Evolutionary conservation across 2,888 invertebrate genomes (phyloP), one percentile per base, ranked within the genome.

Genomic region (Lacanobia wlatinum): DNA sequence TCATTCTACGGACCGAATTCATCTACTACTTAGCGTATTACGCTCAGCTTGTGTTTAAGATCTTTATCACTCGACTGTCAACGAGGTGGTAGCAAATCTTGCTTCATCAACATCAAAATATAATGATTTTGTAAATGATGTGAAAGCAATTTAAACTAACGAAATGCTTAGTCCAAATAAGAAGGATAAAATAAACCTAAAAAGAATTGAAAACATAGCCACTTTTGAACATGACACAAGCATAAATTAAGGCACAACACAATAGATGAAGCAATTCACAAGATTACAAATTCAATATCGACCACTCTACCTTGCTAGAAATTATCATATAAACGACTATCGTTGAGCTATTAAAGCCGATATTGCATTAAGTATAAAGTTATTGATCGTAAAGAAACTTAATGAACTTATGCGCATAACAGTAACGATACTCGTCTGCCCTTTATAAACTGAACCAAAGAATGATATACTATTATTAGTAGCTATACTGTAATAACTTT

Each of bases 361-460:
- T 70, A 78, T 59, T 77, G 58, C 82, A 53, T 56, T n/a, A 70
- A 53, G 38, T 34, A 82, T 78, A 55, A 60, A 75, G 14, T 82
- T 82, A 79, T 78, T 70, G 72, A 56, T 78, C 83, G 50, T 78
- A 82, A 79, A 79, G 40, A 12, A 59, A 38, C 21, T 0, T 70
- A 70, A 70, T 78, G 78, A 77, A 70, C 63, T 56, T 80, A 61
- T 55, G 52, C 14, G 43, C 56, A 58, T 63, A 76, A 77, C 23
- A 21, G 46, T 28, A 63, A 81, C 43, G 40, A 61, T 76, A 28
- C n/a, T 46, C 38, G 61, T 50, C 50, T 66, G 38, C 59, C 52
- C 16, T 78, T 64, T 70, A 53, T 34, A 46, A n/a, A 23, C 8
- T 43, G 16, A 82, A 77, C 60, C 77, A 77, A 69, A 82, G 52